Percentiles rank a stretch among this genome's conserved stretches.
Conservation (phyloP, 2,888 invertebrate genomes). For the Microctonus aethiopoides region DNA sequence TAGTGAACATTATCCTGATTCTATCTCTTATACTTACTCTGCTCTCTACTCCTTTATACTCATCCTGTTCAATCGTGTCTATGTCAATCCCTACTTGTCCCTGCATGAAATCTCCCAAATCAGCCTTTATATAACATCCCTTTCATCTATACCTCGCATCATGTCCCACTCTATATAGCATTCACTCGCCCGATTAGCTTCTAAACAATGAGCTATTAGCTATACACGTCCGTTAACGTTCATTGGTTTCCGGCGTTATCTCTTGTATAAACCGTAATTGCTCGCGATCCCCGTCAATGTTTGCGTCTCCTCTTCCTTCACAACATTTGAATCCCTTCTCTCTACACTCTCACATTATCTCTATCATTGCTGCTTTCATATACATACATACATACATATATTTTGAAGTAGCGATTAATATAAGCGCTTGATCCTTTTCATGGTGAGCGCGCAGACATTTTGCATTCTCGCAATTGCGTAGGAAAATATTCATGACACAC, state of each 20-base stretch:
- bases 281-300: not conserved
- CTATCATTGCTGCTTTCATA: not conserved
- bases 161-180: not conserved
- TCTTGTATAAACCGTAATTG: slow-evolving; percentile 6
- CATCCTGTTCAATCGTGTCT: slow-evolving; percentile 12
- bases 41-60: too few species aligned
- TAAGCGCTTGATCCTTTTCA: not conserved
- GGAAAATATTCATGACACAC: too few species aligned
- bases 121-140: slow-evolving; percentile 30
- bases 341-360: too few species aligned
- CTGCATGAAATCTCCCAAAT: slow-evolving; percentile 33
- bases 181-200: slow-evolving; percentile 37
- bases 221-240: slow-evolving; percentile 28
- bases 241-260: slow-evolving; percentile 32
- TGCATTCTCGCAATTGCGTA: too few species aligned
- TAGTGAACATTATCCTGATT: slow-evolving; percentile 4
- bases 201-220: slow-evolving; percentile 40
- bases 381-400: not conserved
- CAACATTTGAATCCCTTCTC: not conserved
- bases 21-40: too few species aligned
- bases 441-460: not conserved
- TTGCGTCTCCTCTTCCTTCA: not conserved
- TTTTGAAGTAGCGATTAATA: not conserved
- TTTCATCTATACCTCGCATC: not conserved
- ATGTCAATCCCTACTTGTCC: slow-evolving; percentile 16